Conservation (phyloP, 2,797 vertebrate species). For the Crocidura indochinensis region DNA sequence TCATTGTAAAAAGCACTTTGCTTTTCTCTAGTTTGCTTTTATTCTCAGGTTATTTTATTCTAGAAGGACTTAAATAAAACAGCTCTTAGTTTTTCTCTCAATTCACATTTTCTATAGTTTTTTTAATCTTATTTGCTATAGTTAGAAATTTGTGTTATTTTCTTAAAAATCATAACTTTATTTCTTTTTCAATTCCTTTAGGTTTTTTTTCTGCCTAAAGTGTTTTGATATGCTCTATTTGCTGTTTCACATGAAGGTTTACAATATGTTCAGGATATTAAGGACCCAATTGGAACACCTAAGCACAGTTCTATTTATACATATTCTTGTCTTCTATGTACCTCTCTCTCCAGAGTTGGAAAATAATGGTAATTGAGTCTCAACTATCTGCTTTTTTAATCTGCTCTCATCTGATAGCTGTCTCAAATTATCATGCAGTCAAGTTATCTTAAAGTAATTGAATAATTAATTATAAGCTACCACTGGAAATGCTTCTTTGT, state of each 20-base stretch:
- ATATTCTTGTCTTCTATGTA: not conserved
- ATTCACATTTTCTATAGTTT: not conserved
- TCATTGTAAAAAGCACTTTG: not conserved
- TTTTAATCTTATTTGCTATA: not conserved
- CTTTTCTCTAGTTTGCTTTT: not conserved
- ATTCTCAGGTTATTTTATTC: not conserved
- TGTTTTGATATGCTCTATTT: not conserved
- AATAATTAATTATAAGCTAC: conserved; percentile 47
- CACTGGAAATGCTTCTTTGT: not conserved
- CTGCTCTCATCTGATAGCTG: not conserved
- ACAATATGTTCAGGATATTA: not conserved
- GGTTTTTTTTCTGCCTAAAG: not conserved
- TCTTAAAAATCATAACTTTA: not conserved
- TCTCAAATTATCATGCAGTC: not conserved
- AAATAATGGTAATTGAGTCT: not conserved
- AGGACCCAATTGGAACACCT: not conserved
- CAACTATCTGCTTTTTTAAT: not conserved
- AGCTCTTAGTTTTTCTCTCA: not conserved
- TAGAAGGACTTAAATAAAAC: not conserved
- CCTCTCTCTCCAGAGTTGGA: not conserved
- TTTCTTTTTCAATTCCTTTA: not conserved
- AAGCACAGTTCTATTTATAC: not conserved
- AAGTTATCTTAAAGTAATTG: not conserved
- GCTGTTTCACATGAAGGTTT: not conserved
- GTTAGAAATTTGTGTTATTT: not conserved